Conservation (phyloP, 2,888 invertebrate species). For the Ypsolopha scabrella region DNA sequence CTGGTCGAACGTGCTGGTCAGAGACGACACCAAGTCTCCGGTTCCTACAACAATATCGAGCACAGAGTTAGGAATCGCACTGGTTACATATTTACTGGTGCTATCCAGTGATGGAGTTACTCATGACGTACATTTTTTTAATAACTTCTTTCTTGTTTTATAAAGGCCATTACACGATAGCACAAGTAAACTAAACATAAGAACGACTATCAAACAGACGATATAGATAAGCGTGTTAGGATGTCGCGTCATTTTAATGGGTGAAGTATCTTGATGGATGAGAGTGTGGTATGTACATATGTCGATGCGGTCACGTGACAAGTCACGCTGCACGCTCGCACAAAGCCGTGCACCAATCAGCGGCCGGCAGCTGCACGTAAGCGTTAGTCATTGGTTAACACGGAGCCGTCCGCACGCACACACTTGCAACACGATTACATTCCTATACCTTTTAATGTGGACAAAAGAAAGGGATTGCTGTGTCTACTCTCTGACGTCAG, state of each 20-base stretch:
- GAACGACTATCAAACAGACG: slow-evolving; percentile 5
- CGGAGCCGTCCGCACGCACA: slow-evolving; percentile 38
- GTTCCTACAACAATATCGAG: slow-evolving; percentile 73
- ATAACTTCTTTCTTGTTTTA: too few species aligned
- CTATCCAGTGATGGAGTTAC: too few species aligned
- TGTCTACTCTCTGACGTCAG: slow-evolving; percentile 68
- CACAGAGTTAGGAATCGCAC: too few species aligned
- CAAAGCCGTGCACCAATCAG: slow-evolving; percentile 44
- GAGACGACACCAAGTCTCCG: slow-evolving; percentile 83
- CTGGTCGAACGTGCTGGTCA: slow-evolving; percentile 88
- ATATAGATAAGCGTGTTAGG: slow-evolving; percentile 36
- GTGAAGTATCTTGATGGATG: slow-evolving; percentile 27
- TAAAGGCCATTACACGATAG: too few species aligned
- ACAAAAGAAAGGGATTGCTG: slow-evolving; percentile 64
- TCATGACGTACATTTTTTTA: too few species aligned
- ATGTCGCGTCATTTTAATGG: slow-evolving; percentile 24
- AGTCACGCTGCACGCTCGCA: slow-evolving; percentile 28
- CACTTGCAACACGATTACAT: slow-evolving; percentile 61
- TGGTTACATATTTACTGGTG: too few species aligned
- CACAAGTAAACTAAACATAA: neutral
- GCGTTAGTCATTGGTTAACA: slow-evolving; percentile 6
- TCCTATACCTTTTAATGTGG: slow-evolving; percentile 67
- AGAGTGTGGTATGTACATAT: slow-evolving; percentile 18
- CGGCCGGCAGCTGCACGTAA: slow-evolving; percentile 25
- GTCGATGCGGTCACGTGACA: slow-evolving; percentile 11